Conservation (phyloP, 2,113 vertebrate species). For the Chaetops frenatus region DNA sequence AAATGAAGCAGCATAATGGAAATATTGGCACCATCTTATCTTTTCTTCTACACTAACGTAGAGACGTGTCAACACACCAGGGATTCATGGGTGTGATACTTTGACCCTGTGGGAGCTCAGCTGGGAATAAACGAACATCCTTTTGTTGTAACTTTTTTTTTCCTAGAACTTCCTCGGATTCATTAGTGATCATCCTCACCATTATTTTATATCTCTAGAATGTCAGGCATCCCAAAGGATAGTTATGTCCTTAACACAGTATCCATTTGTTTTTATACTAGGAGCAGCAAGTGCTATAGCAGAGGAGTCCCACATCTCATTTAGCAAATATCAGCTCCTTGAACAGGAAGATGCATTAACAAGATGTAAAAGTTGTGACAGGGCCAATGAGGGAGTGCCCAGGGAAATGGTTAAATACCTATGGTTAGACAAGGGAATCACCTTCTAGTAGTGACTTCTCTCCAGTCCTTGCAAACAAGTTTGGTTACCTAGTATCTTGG, state of each 20-base stretch:
- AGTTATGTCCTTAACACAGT: neutral
- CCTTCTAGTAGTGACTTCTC: neutral
- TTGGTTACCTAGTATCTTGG: neutral
- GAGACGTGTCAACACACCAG: neutral
- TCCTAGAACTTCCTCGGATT: neutral
- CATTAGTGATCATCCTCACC: neutral
- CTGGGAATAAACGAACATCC: neutral
- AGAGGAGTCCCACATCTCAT: neutral
- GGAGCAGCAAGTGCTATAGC: neutral
- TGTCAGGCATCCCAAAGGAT: neutral
- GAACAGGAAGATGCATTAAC: neutral
- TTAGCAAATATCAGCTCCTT: neutral
- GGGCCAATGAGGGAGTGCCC: neutral
- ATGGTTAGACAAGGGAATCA: neutral
- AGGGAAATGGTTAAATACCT: neutral
- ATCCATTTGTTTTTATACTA: neutral
- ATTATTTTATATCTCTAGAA: neutral
- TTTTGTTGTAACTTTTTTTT: neutral
- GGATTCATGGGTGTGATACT: neutral
- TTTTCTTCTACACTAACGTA: neutral
- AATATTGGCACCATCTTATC: slow-evolving; percentile 25
- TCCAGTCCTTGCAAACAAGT: neutral
- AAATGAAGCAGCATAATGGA: slow-evolving; percentile 16
- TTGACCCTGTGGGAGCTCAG: neutral
- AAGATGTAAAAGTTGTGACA: neutral